Evolutionary conservation across 1,140 invertebrate genomes (phyloP).

Genomic region (Lutraria rhynchaena): DNA sequence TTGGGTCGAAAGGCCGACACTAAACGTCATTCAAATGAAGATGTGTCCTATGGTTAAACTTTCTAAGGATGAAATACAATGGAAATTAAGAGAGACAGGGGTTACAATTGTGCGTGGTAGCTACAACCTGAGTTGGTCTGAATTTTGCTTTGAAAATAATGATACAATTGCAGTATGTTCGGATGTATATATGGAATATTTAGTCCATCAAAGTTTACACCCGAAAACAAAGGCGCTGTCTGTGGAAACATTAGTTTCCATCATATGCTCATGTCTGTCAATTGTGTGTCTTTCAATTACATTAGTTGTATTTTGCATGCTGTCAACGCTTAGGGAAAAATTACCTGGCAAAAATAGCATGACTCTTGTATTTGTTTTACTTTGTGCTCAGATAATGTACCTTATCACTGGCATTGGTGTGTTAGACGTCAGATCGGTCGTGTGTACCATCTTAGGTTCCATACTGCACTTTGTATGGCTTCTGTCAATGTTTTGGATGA

Average conservation of each 20-base stretch:
- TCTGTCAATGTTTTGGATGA: slow-evolving; percentile 30
- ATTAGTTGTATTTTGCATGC: slow-evolving; percentile 7
- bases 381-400: slow-evolving; percentile 19
- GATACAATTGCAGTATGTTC: no score
- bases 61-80: no score
- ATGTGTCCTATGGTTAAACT: no score
- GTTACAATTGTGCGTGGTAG: no score
- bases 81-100: no score
- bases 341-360: slow-evolving; percentile 38
- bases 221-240: background rate
- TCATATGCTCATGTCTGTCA: slow-evolving; percentile 6
- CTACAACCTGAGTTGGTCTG: no score
- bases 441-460: background rate
- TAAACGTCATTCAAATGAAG: no score
- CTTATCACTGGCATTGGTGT: background rate
- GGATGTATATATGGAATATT: no score
- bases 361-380: background rate
- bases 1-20: no score
- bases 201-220: no score
- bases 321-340: background rate
- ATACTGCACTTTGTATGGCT: slow-evolving; percentile 18
- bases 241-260: slow-evolving; percentile 7
- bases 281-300: background rate
- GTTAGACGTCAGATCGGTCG: background rate
- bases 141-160: no score